phyloP scores from a whole-genome alignment of 2,888 invertebrate genomes.

The Athalia cordata region DNA sequence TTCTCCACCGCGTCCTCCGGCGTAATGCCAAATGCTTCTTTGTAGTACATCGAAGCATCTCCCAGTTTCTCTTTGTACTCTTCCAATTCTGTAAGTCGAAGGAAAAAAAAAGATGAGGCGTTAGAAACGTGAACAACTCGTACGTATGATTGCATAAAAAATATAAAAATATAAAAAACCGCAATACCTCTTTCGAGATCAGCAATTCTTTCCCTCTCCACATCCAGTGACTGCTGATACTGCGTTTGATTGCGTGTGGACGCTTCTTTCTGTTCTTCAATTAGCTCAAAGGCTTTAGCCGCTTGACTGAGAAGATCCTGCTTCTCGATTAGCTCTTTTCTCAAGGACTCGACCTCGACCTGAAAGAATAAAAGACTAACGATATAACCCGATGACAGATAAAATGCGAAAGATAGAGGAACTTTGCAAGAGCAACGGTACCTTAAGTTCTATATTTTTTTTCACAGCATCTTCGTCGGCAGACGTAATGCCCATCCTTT shows the following conservation, averaged over 20 bases:
- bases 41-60: constrained; percentile 63
- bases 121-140: background rate
- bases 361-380: constrained; percentile 63
- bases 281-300: constrained; percentile 86
- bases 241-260: constrained; percentile 66
- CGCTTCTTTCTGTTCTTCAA: constrained; percentile 80
- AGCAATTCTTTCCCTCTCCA: constrained; percentile 62
- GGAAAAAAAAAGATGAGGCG: constrained; percentile 14
- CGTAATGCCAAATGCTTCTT: constrained; percentile 66
- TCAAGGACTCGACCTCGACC: constrained; percentile 86
- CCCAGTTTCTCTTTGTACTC: constrained; percentile 61
- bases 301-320: constrained; percentile 90
- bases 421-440: constrained; percentile 59
- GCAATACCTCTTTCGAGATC: constrained; percentile 64
- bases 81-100: constrained; percentile 57
- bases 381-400: background rate
- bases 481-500: constrained; percentile 83
- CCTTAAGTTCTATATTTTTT: constrained; percentile 82
- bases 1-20: constrained; percentile 66
- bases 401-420: background rate
- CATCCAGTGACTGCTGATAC: constrained; percentile 65
- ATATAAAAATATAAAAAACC: background rate
- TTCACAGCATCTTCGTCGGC: constrained; percentile 82
- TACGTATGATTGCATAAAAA: background rate
- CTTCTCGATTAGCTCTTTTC: constrained; percentile 86